Conservation (phyloP, 2,113 vertebrate species). For the Tauraco erythrolophus region DNA sequence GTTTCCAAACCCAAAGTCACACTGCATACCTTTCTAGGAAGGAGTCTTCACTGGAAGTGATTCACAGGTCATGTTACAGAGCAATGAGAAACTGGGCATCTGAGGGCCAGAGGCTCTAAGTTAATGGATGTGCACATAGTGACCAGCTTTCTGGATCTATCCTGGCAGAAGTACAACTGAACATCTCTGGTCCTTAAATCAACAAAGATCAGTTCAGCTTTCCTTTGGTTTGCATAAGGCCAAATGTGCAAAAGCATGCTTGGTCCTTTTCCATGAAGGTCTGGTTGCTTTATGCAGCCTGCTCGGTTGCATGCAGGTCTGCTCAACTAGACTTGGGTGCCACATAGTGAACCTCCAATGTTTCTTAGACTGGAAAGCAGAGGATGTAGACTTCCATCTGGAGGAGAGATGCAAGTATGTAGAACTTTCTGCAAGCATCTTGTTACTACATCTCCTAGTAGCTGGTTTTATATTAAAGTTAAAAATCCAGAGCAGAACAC, state of each 20-base stretch:
- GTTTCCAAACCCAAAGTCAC: background rate
- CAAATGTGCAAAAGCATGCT: background rate
- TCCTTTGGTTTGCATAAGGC: background rate
- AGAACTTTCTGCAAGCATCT: background rate
- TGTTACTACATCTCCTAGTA: background rate
- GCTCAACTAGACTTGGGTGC: background rate
- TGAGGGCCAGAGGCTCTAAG: background rate
- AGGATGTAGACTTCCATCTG: background rate
- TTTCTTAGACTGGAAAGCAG: background rate
- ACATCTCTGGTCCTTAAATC: background rate
- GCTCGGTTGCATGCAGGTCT: background rate
- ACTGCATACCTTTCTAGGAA: background rate
- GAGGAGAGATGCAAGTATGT: background rate
- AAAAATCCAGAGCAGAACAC: background rate
- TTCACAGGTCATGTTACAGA: background rate
- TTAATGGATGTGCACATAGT: background rate
- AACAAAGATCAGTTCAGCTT: background rate
- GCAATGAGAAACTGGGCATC: background rate
- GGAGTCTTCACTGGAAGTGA: background rate
- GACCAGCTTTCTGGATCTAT: background rate
- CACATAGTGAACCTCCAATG: fast-evolving
- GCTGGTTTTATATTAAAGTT: background rate
- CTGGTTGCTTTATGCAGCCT: background rate
- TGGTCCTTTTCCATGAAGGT: background rate
- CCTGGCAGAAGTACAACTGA: background rate